phyloP scores from a whole-genome alignment of 30 jellyfish, hydroid and myxozoan genomes.

The Chironex yamaguchii region DNA sequence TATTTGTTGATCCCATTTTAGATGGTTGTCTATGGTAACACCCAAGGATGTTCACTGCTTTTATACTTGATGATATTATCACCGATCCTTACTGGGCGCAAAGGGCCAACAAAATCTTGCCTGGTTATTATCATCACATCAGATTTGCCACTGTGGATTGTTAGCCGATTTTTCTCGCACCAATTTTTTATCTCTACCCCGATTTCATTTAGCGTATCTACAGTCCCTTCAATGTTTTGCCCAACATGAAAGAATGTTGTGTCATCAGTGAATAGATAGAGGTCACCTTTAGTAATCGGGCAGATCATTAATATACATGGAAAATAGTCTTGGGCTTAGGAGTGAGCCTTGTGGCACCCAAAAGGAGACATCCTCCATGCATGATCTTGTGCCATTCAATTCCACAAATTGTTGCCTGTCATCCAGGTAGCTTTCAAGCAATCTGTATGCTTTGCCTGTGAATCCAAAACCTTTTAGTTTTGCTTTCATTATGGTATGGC shows the following conservation, averaged over 20 bases:
- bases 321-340: no score
- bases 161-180: conserved; percentile 35
- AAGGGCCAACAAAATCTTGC: conserved; percentile 36
- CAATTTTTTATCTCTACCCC: conserved; percentile 25
- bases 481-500: conserved; percentile 31
- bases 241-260: conserved; percentile 29
- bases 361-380: conserved; percentile 6
- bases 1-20: conserved; percentile 43
- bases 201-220: conserved; percentile 23
- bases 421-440: no score
- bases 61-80: not conserved
- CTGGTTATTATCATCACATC: conserved; percentile 14
- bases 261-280: conserved; percentile 16
- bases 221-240: no score
- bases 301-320: not conserved
- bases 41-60: conserved; percentile 29
- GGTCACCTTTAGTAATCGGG: conserved; percentile 26
- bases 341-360: conserved; percentile 12
- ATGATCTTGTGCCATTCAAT: not conserved
- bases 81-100: conserved; percentile 38
- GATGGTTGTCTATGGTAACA: conserved; percentile 42
- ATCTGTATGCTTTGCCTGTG: conserved; percentile 20
- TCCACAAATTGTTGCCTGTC: conserved; percentile 1
- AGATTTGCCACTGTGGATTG: no score
- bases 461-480: conserved; percentile 19